phyloP scores from a whole-genome alignment of 2,797 vertebrate genomes.

The Schizothorax lantsangensis region DNA sequence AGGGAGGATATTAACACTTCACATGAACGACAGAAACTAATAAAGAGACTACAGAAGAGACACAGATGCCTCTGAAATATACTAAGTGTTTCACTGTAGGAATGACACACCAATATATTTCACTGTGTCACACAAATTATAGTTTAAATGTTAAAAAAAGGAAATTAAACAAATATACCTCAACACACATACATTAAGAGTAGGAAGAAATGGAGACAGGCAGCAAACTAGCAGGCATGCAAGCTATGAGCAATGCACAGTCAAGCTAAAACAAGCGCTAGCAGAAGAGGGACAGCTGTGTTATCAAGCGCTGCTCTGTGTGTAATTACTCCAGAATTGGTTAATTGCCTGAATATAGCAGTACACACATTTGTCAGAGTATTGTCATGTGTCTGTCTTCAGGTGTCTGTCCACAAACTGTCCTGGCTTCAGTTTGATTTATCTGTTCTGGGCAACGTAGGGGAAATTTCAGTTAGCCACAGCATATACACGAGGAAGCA shows the following conservation, averaged over 20 bases:
- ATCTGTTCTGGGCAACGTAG: slow-evolving; percentile 33
- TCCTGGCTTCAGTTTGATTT: slow-evolving; percentile 23
- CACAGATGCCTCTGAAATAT: slow-evolving; percentile 57
- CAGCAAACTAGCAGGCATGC: slow-evolving; percentile 70
- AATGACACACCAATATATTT: slow-evolving; percentile 67
- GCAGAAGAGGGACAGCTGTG: slow-evolving; percentile 61
- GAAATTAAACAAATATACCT: slow-evolving; percentile 7
- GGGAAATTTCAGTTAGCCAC: slow-evolving; percentile 24
- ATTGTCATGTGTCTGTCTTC: slow-evolving; percentile 33
- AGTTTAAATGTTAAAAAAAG: slow-evolving; percentile 48
- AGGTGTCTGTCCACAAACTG: slow-evolving; percentile 35
- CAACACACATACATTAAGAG: slow-evolving; percentile 66
- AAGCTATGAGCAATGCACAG: slow-evolving; percentile 78
- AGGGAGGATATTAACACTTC: slow-evolving; percentile 77
- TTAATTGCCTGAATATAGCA: slow-evolving; percentile 34
- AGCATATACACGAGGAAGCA: slow-evolving; percentile 56
- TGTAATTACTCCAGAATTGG: slow-evolving; percentile 4
- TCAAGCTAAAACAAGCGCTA: slow-evolving; percentile 74
- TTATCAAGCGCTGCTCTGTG: slow-evolving; percentile 43
- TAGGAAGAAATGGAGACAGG: slow-evolving; percentile 56
- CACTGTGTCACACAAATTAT: slow-evolving; percentile 65
- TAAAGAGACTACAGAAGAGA: slow-evolving; percentile 61
- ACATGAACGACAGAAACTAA: slow-evolving; percentile 71
- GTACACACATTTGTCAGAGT: slow-evolving; percentile 22
- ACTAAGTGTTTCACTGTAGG: slow-evolving; percentile 54